A percentile compares a stretch with the other conserved stretches of the same genome.
Evolutionary conservation across 2,888 invertebrate genomes (phyloP).

Genomic region (Heliconius charithonia): DNA sequence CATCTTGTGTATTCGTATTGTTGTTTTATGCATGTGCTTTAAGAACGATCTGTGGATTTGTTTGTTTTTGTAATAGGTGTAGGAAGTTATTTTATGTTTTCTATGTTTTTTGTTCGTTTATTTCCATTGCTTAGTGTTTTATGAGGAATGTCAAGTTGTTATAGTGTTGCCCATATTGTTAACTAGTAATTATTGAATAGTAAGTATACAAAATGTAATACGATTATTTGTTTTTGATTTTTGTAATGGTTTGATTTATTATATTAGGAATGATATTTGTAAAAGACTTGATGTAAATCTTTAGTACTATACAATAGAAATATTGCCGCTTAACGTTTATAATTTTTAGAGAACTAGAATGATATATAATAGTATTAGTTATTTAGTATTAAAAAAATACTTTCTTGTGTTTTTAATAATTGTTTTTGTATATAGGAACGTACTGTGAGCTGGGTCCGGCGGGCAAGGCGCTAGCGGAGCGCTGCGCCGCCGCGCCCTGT

Average conservation of each 20-base stretch:
- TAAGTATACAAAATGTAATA: background rate
- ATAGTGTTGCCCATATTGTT: background rate
- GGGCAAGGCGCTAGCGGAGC: slow-evolving; percentile 71
- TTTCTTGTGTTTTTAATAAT: background rate
- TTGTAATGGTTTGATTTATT: background rate
- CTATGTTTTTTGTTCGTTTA: background rate
- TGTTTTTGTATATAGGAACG: slow-evolving; percentile 58
- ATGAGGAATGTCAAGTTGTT: slow-evolving; percentile 13
- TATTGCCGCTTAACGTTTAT: background rate
- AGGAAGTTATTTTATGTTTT: background rate
- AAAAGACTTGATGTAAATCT: background rate
- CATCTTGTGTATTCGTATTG: background rate
- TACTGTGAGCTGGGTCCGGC: slow-evolving; percentile 80
- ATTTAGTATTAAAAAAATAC: background rate
- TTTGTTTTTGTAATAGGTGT: slow-evolving; percentile 8
- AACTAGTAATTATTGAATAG: background rate
- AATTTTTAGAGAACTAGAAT: background rate
- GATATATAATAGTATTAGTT: background rate
- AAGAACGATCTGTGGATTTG: background rate
- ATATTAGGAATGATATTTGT: background rate
- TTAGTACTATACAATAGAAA: too few species aligned
- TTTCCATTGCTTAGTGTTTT: slow-evolving; percentile 11
- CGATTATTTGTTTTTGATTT: too few species aligned
- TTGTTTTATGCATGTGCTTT: slow-evolving; percentile 24
- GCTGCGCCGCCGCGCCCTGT: slow-evolving; percentile 72